Base-by-base conservation (phyloP, 2,113 vertebrate species). In the Eleginops maclovinus region DNA sequence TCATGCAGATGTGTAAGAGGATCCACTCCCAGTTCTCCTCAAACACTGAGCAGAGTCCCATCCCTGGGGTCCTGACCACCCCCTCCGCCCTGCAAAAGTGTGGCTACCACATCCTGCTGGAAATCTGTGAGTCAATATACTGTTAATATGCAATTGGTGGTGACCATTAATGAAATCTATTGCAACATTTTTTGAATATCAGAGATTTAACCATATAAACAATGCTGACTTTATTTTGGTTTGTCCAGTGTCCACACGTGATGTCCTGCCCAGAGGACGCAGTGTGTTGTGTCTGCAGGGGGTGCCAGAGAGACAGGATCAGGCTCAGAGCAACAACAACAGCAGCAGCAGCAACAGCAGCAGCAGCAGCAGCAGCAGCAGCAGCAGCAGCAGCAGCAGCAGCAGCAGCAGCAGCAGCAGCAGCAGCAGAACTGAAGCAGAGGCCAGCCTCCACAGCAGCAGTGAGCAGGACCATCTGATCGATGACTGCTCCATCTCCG, bases 1-100 rank as follows among this genome's bases (percentile, higher is more conserved):
- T 96, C 76, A 91, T 95, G 92, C 95, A 96, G 82, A 54, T 95
- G 72, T 95, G 93, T 86, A 92, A 87, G 75, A 93, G 87, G 79
- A 86, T 95, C 81, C 95, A 95, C 77, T 94, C 91, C 8, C 89
- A 79, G 75, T 87, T 94, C 16, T 92, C 92, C 9, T 84, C 89
- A 1, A 62, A 77, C n/a, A 67, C 86, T 40, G 91, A 93, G 4
- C 70, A 83, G 8, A 83, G 22, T 75, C 70, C 82, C 0, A 36
- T 14, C 26, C 75, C 86, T 3, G 88, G 79, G 47, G 53, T 56
- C 51, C 66, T 66, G 36, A 77, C 60, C 9, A 14, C 73, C 31
- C 4, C 77, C 28, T 17, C 72, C 3, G 43, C 51, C 11, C 54
- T 92, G 11, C 88, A 70, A 15, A 94, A 77, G 47, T 94, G 89